phyloP scores from a whole-genome alignment of 2,113 vertebrate species.

The Hyaena hyaena region DNA sequence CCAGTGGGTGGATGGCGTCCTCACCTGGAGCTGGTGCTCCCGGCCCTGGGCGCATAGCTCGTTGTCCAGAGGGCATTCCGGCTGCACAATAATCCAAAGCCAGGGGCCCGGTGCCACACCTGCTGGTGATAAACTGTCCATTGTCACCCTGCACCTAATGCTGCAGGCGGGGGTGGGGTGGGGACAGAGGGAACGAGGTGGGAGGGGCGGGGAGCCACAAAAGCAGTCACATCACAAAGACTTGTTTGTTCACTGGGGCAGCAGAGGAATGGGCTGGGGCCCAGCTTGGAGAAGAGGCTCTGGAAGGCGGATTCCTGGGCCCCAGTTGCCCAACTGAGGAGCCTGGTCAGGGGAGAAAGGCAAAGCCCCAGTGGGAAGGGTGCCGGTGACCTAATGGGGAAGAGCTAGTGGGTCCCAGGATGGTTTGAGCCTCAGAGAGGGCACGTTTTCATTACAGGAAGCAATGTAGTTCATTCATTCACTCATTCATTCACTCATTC shows the following conservation, averaged over 20 bases:
- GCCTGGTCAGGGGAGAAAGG: neutral
- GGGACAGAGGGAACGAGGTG: neutral
- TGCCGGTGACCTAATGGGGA: neutral
- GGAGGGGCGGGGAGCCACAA: neutral
- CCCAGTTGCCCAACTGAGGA: fast-evolving
- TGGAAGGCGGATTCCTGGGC: neutral
- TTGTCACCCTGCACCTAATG: conserved; percentile 5
- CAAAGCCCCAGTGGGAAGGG: neutral
- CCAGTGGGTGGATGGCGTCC: neutral
- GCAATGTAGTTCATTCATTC: neutral
- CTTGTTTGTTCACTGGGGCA: conserved; percentile 55
- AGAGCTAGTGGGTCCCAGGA: neutral
- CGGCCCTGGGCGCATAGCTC: neutral
- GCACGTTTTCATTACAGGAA: neutral
- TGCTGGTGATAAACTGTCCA: neutral
- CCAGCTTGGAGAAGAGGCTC: neutral
- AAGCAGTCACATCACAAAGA: conserved; percentile 23
- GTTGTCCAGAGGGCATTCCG: conserved; percentile 10
- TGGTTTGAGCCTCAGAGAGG: neutral
- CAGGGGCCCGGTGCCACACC: conserved; percentile 12
- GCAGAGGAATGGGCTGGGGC: conserved; percentile 42
- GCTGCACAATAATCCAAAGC: neutral
- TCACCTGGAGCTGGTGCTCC: neutral
- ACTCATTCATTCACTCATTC: neutral
- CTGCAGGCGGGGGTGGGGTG: neutral